Evolutionary conservation across 2,113 vertebrate genomes (phyloP), one percentile per base, ranked within the genome.

Genomic region (Petromus typicus): DNA sequence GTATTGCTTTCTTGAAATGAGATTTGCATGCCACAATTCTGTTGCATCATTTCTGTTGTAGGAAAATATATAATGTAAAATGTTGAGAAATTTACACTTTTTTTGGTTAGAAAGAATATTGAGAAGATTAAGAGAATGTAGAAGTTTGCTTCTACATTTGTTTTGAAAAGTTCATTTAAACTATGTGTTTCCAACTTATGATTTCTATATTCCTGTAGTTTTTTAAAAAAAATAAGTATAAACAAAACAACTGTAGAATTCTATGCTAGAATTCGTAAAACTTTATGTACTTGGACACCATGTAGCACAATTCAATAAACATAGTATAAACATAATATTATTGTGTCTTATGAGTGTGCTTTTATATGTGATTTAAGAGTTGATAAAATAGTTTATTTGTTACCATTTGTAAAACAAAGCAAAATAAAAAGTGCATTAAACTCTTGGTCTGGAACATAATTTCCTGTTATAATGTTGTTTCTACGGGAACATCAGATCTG

Each of bases 381-480:
- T 84, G 23, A 66, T 91, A 78, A 92, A 84, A 59, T 87, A 69
- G 11, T 82, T 82, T 76, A 81, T 90, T 27, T 89, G 37, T 89
- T 93, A 81, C 22, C 16, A 81, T 69, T 95, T 89, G 23, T 84
- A 90, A 93, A 96, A 54, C 9, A 94, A 93, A 95, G 27, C 10
- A 23, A 92, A 90, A 78, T 18, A 85, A 78, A 95, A 95, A 92
- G 43, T 90, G 23, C 10, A 82, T 71, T 48, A 90, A 27, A 12
- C 3, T 7, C 12, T 95, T 66, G 34, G 9, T 71, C 25, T 90
- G n/a, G 20, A 92, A 51, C 17, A 54, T 56, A 95, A 89, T 45
- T 87, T 97, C 32, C 71, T 92, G 27, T 85, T 94, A 90, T 37
- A 88, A 94, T 67, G 84, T 75, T 86, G 37, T 93, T 96, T 92